Base-by-base conservation (phyloP, 2,113 vertebrate genomes). In the Acanthochromis polyacanthus region DNA sequence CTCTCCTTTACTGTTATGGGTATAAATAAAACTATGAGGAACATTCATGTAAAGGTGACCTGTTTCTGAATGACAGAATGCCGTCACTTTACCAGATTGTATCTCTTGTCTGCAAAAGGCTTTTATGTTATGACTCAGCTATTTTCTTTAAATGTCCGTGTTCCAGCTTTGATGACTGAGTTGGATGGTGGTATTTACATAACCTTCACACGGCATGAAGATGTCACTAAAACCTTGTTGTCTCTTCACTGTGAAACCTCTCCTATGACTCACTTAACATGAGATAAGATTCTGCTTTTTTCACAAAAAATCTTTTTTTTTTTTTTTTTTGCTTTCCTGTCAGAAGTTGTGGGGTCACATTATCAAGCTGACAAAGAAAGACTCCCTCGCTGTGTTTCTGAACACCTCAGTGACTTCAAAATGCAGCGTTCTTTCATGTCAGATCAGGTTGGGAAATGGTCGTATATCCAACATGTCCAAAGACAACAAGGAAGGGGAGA, bases 351-450 rank as follows among this genome's bases (percentile, higher is more conserved):
- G 23, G 75, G 78, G 28, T 73, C 5, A 36, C 75, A 36, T 63
- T 78, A 56, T 75, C 69, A 53, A 22, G 32, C 80, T 53, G 70
- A 64, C 52, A 59, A 67, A 82, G 68, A 63, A 7, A 50, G 62
- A 64, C 59, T 67, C 30, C 71, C 53, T 71, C 62, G 53, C 32
- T 30, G 1, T 66, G 32, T 84, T 71, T 65, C 51, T 78, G 67
- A 57, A 83, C 69, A 77, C 74, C 59, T 73, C 59, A 52, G 38
- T 68, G 67, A 53, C 71, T 60, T 81, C 73, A 74, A 85, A 77
- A 75, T 88, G 71, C 69, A 78, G 68, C 0, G 59, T 16, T 45
- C 84, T 91, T 89, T 91, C 83, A 90, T 89, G 78, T 80, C 48
- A 40, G 74, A 90, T 88, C 72, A 84, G 84, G 77, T 90, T 88